Evolutionary conservation across 1,140 invertebrate genomes (phyloP).

Genomic region (Papilio aristodemus): DNA sequence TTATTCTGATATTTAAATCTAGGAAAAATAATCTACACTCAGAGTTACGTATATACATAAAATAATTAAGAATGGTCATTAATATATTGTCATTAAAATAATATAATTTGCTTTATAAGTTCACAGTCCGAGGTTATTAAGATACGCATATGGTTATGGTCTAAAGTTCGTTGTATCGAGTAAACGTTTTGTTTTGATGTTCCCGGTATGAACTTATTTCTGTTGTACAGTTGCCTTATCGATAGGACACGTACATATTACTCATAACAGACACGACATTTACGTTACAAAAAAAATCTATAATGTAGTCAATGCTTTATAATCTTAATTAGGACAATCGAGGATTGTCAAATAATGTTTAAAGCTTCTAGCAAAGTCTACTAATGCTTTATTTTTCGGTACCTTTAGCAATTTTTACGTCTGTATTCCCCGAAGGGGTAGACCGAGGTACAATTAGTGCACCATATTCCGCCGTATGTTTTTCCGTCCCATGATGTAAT

Average conservation of each 20-base stretch:
- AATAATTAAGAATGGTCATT: neutral
- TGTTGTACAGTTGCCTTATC: constrained; percentile 9
- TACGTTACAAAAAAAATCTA: neutral
- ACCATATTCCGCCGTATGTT: too few relatives aligned
- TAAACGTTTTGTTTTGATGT: constrained; percentile 3
- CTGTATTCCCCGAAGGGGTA: too few relatives aligned
- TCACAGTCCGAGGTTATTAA: neutral
- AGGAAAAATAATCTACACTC: too few relatives aligned
- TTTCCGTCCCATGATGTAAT: too few relatives aligned
- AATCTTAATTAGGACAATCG: too few relatives aligned
- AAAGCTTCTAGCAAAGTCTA: too few relatives aligned
- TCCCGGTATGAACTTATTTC: neutral
- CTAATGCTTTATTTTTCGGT: too few relatives aligned
- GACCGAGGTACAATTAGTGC: too few relatives aligned
- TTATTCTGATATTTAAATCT: too few relatives aligned
- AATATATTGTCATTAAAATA: neutral
- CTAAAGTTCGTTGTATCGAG: constrained; percentile 6
- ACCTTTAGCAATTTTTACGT: neutral
- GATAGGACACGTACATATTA: neutral
- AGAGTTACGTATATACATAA: neutral
- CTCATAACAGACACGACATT: neutral
- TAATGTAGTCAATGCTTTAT: too few relatives aligned
- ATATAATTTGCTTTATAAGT: neutral
- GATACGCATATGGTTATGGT: neutral
- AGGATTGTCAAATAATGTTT: too few relatives aligned